Evolutionary conservation across 2,888 invertebrate species (phyloP), one percentile per base, ranked within the genome.

Genomic region (Ochlodes sylvanus): DNA sequence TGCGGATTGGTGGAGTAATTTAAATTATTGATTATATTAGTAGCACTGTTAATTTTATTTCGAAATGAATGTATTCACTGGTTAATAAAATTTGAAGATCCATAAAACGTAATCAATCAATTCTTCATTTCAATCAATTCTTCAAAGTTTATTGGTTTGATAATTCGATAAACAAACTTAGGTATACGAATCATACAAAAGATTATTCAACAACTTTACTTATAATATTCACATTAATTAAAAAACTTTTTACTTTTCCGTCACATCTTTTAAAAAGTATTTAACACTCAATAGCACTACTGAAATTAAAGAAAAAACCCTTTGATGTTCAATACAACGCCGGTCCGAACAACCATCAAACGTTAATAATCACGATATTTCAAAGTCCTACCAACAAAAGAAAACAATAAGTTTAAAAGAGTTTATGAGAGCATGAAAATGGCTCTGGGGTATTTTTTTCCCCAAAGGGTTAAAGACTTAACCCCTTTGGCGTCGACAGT

Each of bases 381-480:
- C 91, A 90, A 87, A 87, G 91, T 87, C 89, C 75, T 76, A 71
- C 81, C 77, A 77, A 80, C 78, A 82, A 87, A 90, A 87, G 87
- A 87, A 90, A 92, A 92, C 91, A 92, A 92, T 91, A 89, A 89
- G 82, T 90, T 84, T 82, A 79, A 87, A 88, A 85, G 86, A 87
- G 85, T 84, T 84, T 85, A 81, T 75, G 82, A 83, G 86, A 83
- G 88, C 86, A 85, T 84, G 80, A 88, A 88, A 90, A 88, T 85
- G 77, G 84, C 88, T 84, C 76, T 60, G 71, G 86, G 87, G 80
- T 81, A 83, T 87, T 87, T 85, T 84, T 84, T 79, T 76, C 81
- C 79, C 78, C 73, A 84, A 88, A 88, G 88, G 91, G 88, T 89
- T 89, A 87, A 85, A 75, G 74, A 77, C 74, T 87, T 85, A 86